These are phyloP conservation scores for Bombus breviceps DNA, from an alignment of 1,140 invertebrate genomes.

Conservation along the genomic window DNA sequence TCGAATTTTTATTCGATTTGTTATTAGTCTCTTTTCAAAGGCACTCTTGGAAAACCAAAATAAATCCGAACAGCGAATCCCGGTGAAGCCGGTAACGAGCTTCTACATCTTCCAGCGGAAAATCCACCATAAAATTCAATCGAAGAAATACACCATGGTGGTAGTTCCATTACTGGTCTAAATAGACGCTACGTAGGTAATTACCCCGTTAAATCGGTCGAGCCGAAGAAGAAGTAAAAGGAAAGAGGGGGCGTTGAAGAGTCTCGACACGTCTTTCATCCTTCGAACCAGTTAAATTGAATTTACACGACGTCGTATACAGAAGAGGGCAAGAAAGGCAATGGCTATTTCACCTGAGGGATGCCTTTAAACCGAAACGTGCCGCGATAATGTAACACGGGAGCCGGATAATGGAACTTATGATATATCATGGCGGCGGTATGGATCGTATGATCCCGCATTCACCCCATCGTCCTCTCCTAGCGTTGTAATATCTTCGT, in stretches of 20 bases:
- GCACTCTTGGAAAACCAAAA: neutral
- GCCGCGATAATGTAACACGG: slow-evolving; percentile 72
- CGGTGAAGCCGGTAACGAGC: neutral
- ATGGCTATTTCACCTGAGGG: slow-evolving; percentile 69
- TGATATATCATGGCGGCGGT: slow-evolving; percentile 70
- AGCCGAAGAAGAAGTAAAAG: neutral
- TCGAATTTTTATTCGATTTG: neutral
- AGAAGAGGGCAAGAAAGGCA: slow-evolving; percentile 52
- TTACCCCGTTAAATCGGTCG: slow-evolving; percentile 15
- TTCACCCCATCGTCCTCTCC: slow-evolving; percentile 22
- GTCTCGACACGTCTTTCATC: slow-evolving; percentile 57
- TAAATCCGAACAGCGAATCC: slow-evolving; percentile 2
- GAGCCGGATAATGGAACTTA: slow-evolving; percentile 72
- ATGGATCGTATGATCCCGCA: slow-evolving; percentile 50
- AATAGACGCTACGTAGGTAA: slow-evolving; percentile 28
- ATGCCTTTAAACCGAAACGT: slow-evolving; percentile 72
- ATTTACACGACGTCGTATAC: slow-evolving; percentile 61
- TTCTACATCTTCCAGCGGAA: neutral
- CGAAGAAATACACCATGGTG: neutral
- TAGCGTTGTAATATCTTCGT: slow-evolving; percentile 57
- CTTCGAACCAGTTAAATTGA: slow-evolving; percentile 64
- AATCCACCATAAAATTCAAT: slow-evolving; percentile 13
- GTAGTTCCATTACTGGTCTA: neutral
- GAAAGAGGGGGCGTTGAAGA: slow-evolving; percentile 40
- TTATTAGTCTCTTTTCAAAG: neutral